These are phyloP conservation scores for Panthera uncia DNA, from an alignment of 2,113 vertebrate genomes.

Conservation along the genomic window DNA sequence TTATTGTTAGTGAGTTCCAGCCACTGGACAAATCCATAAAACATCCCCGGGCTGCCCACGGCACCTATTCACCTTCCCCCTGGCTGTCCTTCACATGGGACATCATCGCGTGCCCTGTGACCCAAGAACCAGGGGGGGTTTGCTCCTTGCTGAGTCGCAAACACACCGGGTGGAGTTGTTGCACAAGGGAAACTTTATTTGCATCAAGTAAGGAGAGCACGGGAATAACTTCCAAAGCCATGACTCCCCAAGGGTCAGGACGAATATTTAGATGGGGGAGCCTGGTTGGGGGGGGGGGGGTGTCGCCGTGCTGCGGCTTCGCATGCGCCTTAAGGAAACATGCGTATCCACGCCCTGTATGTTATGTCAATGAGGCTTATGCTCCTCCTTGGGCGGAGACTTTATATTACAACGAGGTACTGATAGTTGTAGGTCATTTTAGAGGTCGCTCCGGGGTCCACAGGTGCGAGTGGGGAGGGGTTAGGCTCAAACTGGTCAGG, in stretches of 20 bases:
- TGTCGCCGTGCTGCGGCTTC: not conserved
- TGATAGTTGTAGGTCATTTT: not conserved
- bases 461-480: not conserved
- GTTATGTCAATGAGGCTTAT: not conserved
- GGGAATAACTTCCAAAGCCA: not conserved
- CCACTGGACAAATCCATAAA: not conserved
- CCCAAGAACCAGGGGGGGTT: not conserved
- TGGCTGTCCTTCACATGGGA: not conserved
- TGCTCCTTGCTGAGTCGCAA: not conserved
- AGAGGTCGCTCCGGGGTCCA: not conserved
- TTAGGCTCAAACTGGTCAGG: not conserved
- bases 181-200: not conserved
- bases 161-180: not conserved
- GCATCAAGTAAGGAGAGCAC: not conserved
- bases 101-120: not conserved
- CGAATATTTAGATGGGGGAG: not conserved
- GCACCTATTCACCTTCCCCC: not conserved
- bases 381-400: not conserved
- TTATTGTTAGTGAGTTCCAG: slow-evolving; percentile 1
- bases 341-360: fast-evolving
- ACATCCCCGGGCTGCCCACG: not conserved
- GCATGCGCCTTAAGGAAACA: not conserved
- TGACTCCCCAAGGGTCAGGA: not conserved
- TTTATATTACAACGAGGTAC: not conserved
- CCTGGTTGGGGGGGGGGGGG: not conserved